A percentile compares a stretch with the other conserved stretches of the same genome.
Conservation (phyloP, 2,113 vertebrate species). For the Anoura caudifer region DNA sequence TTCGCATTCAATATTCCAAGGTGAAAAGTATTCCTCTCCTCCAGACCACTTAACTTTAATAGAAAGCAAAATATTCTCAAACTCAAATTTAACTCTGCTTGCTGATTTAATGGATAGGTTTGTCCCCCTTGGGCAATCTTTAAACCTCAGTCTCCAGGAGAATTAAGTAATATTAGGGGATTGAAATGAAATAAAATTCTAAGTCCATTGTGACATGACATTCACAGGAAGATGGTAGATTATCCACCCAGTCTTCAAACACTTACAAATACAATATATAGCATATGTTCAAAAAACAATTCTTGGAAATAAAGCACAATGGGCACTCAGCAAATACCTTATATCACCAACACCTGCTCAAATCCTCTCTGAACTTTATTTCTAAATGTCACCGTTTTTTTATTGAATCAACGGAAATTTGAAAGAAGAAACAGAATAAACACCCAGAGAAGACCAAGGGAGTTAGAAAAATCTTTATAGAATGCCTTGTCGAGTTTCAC, state of each 20-base stretch:
- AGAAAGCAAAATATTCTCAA: slow-evolving; percentile 62
- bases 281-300: slow-evolving; percentile 72
- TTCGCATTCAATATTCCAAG: slow-evolving; percentile 18
- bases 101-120: slow-evolving; percentile 42
- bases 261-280: slow-evolving; percentile 68
- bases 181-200: slow-evolving; percentile 70
- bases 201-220: slow-evolving; percentile 65
- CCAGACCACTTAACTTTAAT: slow-evolving; percentile 50
- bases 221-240: slow-evolving; percentile 69
- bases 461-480: slow-evolving; percentile 68
- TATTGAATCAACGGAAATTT: slow-evolving; percentile 76
- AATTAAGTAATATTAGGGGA: slow-evolving; percentile 73
- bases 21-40: slow-evolving; percentile 49
- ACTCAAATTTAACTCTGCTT: slow-evolving; percentile 51
- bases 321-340: slow-evolving; percentile 62
- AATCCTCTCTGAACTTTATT: slow-evolving; percentile 72
- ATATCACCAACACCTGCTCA: slow-evolving; percentile 57
- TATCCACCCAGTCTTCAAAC: slow-evolving; percentile 62
- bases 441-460: slow-evolving; percentile 65
- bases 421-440: slow-evolving; percentile 74
- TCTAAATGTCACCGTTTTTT: slow-evolving; percentile 75
- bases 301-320: slow-evolving; percentile 66
- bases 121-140: slow-evolving; percentile 44
- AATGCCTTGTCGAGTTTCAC: slow-evolving; percentile 59
- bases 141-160: slow-evolving; percentile 50